Evolutionary conservation across 2,888 invertebrate genomes (phyloP), one percentile per base, ranked within the genome.

Genomic region (Yponomeuta plumbellus): DNA sequence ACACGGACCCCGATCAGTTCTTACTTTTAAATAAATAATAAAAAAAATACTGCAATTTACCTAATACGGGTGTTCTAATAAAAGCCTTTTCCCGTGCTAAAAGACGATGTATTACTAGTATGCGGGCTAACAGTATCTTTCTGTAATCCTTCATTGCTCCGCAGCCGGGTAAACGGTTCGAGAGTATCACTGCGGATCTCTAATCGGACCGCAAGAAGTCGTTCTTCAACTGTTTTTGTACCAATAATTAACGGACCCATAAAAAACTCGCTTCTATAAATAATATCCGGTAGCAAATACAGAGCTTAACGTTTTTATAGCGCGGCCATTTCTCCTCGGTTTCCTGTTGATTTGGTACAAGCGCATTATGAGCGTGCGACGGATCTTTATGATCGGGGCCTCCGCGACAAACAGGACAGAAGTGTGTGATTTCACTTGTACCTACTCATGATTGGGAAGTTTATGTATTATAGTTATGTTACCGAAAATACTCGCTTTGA

Each of bases 261-360:
- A 52, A 52, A 52, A 52, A 52, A 52, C 44, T 17, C 44, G 44
- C 44, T 52, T 52, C 44, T 52, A 52, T 52, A 52, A 52, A 52
- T 52, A 52, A 52, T 52, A 52, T 52, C 44, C 44, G 44, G 44
- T 52, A 52, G 44, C 17, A 17, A 52, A 52, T 52, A 52, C 10
- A 52, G 17, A 52, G 13, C 17, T 52, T 17, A 52, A 52, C 44
- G 44, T 52, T 52, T 52, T 52, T 52, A 52, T 52, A 52, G 44
- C 44, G 44, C 44, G 44, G 44, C 44, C 44, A 52, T 52, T 52
- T 52, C 44, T 52, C 44, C 17, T 17, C 17, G 13, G 44, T 52
- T 52, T 52, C 44, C 44, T 52, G 44, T 52, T 52, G 44, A 52
- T 52, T 52, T 52, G 44, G 44, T 52, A 17, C 44, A 52, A 52